These are phyloP conservation scores for Potamarius usumacintae DNA, from an alignment of 2,113 vertebrate species.

Conservation along the genomic window DNA sequence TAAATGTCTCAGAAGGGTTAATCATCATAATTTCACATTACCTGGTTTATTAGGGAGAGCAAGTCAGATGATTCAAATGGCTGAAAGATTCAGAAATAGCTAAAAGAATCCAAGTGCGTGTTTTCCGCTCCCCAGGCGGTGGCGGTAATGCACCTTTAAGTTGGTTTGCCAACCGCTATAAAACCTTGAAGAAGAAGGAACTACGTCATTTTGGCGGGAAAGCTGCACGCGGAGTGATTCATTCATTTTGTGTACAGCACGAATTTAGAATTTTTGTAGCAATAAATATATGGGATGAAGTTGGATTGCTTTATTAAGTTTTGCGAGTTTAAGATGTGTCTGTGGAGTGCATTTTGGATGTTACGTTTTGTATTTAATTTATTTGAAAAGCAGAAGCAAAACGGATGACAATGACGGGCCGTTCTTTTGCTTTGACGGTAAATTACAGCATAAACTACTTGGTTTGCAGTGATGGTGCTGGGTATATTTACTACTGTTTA, in stretches of 20 bases:
- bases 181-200: too few species aligned
- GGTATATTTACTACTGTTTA: background rate
- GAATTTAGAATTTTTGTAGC: rapidly evolving
- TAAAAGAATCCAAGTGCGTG: too few species aligned
- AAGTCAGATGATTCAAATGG: too few species aligned
- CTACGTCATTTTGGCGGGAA: conserved; percentile 16
- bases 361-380: background rate
- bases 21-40: too few species aligned
- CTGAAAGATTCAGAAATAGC: too few species aligned
- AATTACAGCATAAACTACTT: background rate
- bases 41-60: too few species aligned
- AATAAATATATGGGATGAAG: background rate
- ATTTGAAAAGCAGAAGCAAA: background rate
- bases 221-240: background rate
- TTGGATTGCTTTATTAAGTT: background rate
- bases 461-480: background rate
- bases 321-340: background rate
- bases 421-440: background rate
- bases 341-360: background rate
- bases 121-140: too few species aligned
- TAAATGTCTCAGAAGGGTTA: too few species aligned
- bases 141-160: too few species aligned
- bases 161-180: too few species aligned
- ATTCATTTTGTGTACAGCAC: background rate
- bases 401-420: background rate